These are phyloP conservation scores for Rhamnusium bicolor DNA, from an alignment of 2,888 invertebrate species.

Conservation along the genomic window DNA sequence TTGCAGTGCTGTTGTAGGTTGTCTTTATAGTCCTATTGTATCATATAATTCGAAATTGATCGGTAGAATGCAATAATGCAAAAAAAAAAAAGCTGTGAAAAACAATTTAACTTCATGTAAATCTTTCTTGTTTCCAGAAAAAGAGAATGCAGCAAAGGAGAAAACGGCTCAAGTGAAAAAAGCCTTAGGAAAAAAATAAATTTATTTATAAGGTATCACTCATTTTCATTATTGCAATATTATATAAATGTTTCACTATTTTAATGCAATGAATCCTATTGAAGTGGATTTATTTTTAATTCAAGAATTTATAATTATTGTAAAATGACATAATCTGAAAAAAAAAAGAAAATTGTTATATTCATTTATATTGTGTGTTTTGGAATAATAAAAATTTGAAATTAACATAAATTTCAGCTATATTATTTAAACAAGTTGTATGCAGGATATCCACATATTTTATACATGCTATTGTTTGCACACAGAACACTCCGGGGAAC, in stretches of 20 bases:
- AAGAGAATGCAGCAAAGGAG: conserved; percentile 75
- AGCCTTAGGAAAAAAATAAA: conserved; percentile 76
- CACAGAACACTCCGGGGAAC: no score
- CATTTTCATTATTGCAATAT: conserved; percentile 28
- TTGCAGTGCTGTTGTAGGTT: no score
- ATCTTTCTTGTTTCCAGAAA: conserved; percentile 70
- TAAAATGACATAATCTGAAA: conserved; percentile 1
- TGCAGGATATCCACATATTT: no score
- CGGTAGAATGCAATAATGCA: no score
- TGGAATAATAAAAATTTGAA: conserved; percentile 25
- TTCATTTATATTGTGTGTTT: conserved; percentile 29
- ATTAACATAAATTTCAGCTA: neutral
- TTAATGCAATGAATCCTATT: conserved; percentile 9
- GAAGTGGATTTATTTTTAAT: neutral
- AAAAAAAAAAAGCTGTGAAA: no score
- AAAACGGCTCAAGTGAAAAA: conserved; percentile 77
- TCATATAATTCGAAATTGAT: no score
- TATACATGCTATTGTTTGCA: no score
- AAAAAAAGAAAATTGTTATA: conserved; percentile 6
- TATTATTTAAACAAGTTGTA: neutral
- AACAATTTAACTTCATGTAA: no score
- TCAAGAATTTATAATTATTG: conserved; percentile 16
- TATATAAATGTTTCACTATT: conserved; percentile 20
- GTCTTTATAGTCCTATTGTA: no score
- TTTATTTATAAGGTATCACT: conserved; percentile 26